A percentile compares a stretch with the other conserved stretches of the same genome.
Conservation (phyloP, 2,113 vertebrate species). For the Daphoenositta chrysoptera region DNA sequence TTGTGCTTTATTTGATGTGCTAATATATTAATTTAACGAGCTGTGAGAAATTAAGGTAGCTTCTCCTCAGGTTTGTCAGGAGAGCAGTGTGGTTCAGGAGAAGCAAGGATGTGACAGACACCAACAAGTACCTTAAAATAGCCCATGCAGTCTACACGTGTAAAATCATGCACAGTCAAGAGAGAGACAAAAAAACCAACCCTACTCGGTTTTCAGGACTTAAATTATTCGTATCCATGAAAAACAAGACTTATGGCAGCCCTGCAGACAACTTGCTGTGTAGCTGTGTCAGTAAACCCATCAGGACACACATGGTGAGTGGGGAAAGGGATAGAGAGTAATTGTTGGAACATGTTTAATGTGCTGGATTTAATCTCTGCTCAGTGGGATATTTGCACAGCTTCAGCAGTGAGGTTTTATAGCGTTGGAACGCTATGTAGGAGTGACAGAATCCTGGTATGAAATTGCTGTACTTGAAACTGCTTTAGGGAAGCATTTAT, state of each 20-base stretch:
- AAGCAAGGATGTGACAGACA: not conserved
- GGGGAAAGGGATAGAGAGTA: not conserved
- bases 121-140: not conserved
- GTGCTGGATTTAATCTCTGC: not conserved
- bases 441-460: not conserved
- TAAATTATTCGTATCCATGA: not conserved
- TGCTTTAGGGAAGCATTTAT: not conserved
- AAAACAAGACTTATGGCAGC: not conserved
- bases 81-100: not conserved
- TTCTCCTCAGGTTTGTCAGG: not conserved
- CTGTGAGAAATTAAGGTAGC: not conserved
- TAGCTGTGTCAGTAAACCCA: not conserved
- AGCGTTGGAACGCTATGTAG: not conserved
- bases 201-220: not conserved
- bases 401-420: slow-evolving; percentile 8
- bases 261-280: not conserved
- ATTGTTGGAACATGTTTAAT: not conserved
- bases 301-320: not conserved
- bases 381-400: slow-evolving; percentile 28
- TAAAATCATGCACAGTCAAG: not conserved
- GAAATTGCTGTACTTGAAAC: not conserved
- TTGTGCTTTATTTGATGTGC: not conserved
- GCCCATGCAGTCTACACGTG: not conserved
- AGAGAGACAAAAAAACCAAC: fast-evolving
- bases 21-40: not conserved